Evolutionary conservation across 2,888 invertebrate genomes (phyloP), one percentile per base, ranked within the genome.

Genomic region (Lacanobia wlatinum): DNA sequence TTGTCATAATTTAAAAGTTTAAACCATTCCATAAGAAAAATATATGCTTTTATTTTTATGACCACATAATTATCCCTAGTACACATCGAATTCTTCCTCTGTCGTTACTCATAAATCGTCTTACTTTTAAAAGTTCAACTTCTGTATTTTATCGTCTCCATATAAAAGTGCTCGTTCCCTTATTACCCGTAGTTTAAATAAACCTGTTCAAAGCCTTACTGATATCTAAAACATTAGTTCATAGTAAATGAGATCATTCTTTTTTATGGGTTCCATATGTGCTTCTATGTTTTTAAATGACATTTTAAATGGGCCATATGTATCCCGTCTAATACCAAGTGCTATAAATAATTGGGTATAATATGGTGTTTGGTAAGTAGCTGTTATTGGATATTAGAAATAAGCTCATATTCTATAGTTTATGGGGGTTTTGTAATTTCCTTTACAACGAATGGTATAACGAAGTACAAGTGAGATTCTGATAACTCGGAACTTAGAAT

Each of bases 221-320:
- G 73, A 70, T 76, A 73, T 76, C 70, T 40, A 38, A 67, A 52
- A 74, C 59, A 75, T 82, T 68, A 79, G 56, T 74, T 65, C 53
- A 61, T 56, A 56, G 72, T 73, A 61, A 80, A 82, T 78, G 68
- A 78, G 78, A 78, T 74, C 76, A 76, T 82, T 80, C 62, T 70
- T 67, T 67, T 84, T 85, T 76, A 85, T 78, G 61, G 63, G 18
- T 72, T 64, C 72, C 76, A 69, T 82, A 70, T 80, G 78, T 76
- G 76, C 66, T 68, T 64, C 73, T 69, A 80, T 76, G 71, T 64
- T 83, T 55, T 48, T 43, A 61, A 74, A 69, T 68, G 82, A 56
- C 66, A 66, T 61, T 75, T 73, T 12, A 38, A 77, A 82, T 72
- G 66, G 70, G 38, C 65, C 76, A 71, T 71, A 78, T 63, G 70